phyloP scores from a whole-genome alignment of 2,888 invertebrate species.

The Xanthia icteritia region DNA sequence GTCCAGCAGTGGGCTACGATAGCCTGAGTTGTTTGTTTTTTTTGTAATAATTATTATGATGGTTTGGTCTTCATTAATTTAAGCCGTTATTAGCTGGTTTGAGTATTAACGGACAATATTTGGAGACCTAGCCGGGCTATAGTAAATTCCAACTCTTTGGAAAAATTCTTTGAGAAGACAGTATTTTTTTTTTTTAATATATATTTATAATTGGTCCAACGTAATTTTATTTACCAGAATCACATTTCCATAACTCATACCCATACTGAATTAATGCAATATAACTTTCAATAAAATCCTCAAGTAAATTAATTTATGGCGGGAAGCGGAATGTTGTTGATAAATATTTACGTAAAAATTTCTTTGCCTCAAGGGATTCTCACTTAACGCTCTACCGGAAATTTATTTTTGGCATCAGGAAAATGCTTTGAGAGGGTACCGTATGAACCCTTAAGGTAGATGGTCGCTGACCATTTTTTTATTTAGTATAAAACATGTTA shows the following conservation, averaged over 20 bases:
- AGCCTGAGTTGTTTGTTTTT: too few species aligned
- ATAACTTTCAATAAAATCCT: not conserved
- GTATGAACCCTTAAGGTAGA: not conserved
- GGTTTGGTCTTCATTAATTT: too few species aligned
- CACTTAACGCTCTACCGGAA: slow-evolving; percentile 26
- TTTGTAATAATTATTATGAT: too few species aligned
- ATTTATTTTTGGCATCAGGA: slow-evolving; percentile 24
- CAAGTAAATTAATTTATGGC: slow-evolving; percentile 20
- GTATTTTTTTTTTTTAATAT: too few species aligned
- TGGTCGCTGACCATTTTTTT: not conserved
- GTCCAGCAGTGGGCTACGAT: too few species aligned
- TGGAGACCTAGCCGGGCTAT: too few species aligned
- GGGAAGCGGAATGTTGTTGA: slow-evolving; percentile 8
- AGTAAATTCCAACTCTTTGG: not conserved
- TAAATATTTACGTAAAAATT: slow-evolving; percentile 30
- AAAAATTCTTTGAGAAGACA: not conserved
- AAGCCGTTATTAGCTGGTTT: too few species aligned
- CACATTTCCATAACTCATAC: not conserved
- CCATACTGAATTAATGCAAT: not conserved
- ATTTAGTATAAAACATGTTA: too few species aligned
- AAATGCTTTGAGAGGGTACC: slow-evolving; percentile 11
- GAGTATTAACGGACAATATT: too few species aligned
- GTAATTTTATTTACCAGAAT: slow-evolving; percentile 3
- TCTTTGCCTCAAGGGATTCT: slow-evolving; percentile 4
- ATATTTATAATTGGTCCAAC: too few species aligned